A percentile compares a stretch with the other conserved stretches of the same genome.
Conservation (phyloP, 2,113 vertebrate species). For the Daboia siamensis region DNA sequence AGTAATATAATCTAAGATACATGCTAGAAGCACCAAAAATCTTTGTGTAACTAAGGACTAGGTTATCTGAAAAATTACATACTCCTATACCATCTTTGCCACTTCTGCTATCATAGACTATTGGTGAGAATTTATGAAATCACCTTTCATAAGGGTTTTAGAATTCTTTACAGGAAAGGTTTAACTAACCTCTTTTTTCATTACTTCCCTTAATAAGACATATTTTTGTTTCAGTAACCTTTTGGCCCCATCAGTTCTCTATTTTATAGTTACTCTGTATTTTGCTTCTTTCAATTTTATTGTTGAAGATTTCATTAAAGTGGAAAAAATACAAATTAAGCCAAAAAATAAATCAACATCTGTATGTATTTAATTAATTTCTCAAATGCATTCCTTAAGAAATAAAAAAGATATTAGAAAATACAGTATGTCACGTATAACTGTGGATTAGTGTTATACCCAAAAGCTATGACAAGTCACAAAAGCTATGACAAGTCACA, state of each 20-base stretch:
- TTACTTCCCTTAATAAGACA: neutral
- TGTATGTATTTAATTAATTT: neutral
- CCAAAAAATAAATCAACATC: neutral
- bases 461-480: neutral
- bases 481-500: neutral
- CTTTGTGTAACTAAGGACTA: neutral
- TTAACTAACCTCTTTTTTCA: neutral
- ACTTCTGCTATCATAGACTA: neutral
- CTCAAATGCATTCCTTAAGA: neutral
- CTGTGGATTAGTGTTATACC: neutral
- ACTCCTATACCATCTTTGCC: neutral
- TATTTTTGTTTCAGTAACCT: neutral
- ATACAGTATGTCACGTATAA: neutral
- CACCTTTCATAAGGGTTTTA: neutral
- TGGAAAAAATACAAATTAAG: neutral
- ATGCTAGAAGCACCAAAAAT: neutral
- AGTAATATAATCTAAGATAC: neutral
- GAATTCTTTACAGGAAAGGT: neutral
- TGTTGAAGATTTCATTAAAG: neutral
- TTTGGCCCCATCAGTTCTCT: neutral
- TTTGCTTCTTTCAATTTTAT: neutral
- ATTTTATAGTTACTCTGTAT: neutral
- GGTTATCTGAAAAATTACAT: neutral
- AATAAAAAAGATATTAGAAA: neutral
- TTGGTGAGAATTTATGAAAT: too few species aligned